Evolutionary conservation across 2,797 vertebrate species (phyloP), one percentile per base, ranked within the genome.

Genomic region (Gila robusta): DNA sequence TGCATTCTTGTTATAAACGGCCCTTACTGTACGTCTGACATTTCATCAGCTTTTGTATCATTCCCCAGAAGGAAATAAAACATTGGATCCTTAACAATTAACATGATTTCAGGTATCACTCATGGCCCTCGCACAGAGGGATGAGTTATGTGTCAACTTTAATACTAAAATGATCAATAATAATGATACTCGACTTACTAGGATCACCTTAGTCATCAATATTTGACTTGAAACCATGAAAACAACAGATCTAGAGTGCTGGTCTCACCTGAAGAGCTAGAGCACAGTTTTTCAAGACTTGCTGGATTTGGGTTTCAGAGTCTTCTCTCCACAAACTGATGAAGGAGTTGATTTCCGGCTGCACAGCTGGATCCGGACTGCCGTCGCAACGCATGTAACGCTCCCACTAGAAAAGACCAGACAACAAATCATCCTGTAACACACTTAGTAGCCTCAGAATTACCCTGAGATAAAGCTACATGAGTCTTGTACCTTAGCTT

Each of bases 271-370:
- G 90, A 23, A 98, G 91, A 59, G 97, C 94, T n/a, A 94, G 66
- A 59, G 91, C 89, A 76, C 96, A 97, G 28, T 96, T 94, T 83
- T 94, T 26, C 44, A 98, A 89, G 85, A 98, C 93, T 0, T 62
- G 59, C 11, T 92, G 90, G 52, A 97, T 73, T 26, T 94, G 92
- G 41, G 96, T 90, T 17, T 96, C 93, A 23, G 85, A 89, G 77
- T 97, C 93, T 26, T 98, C 97, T 83, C 84, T 91, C 97, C 97
- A 98, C 81, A 98, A 89, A 85, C 91, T 97, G 86, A 99, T 95
- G 83, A 96, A 98, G 28, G 95, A 95, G 87, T 99, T 99, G 21
- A 99, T 94, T 64, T 98, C 97, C 72, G 87, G 93, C 47, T 93
- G 91, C 0, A 94, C 47, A 0, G 93, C 85, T n/a, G 98, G 97